phyloP scores from a whole-genome alignment of 2,888 invertebrate species.

The Leptopilina myrica region DNA sequence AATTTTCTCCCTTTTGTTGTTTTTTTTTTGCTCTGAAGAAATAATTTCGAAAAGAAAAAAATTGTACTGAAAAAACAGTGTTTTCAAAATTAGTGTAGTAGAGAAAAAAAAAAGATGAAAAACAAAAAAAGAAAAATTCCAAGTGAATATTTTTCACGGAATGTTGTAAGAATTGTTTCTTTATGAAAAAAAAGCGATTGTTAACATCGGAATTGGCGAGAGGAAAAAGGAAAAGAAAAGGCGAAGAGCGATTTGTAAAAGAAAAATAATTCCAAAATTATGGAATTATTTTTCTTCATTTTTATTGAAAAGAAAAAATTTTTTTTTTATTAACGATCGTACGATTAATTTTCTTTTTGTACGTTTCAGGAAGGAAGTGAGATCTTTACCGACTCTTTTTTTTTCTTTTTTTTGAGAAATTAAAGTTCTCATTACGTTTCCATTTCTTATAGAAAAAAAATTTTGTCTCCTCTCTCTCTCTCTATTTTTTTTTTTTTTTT shows the following conservation, averaged over 20 bases:
- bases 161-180: background rate
- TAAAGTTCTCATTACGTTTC: slow-evolving; percentile 19
- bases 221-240: background rate
- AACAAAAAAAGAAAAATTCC: background rate
- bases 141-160: background rate
- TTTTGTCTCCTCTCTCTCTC: slow-evolving; percentile 2
- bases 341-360: slow-evolving; percentile 11
- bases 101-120: background rate
- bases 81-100: slow-evolving; percentile 5
- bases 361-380: slow-evolving; percentile 21
- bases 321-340: slow-evolving; percentile 8
- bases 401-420: slow-evolving; percentile 19
- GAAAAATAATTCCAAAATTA: background rate
- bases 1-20: background rate
- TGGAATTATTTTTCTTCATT: slow-evolving; percentile 23
- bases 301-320: background rate
- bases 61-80: background rate
- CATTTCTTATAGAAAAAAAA: background rate
- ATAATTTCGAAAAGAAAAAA: background rate
- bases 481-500: background rate
- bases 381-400: slow-evolving; percentile 16
- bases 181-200: background rate
- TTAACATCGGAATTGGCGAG: slow-evolving; percentile 17
- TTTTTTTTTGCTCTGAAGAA: slow-evolving; percentile 3
- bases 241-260: background rate